Evolutionary conservation across 2,888 invertebrate genomes (phyloP), one percentile per base, ranked within the genome.

Genomic region (Zeuzera pyrina): DNA sequence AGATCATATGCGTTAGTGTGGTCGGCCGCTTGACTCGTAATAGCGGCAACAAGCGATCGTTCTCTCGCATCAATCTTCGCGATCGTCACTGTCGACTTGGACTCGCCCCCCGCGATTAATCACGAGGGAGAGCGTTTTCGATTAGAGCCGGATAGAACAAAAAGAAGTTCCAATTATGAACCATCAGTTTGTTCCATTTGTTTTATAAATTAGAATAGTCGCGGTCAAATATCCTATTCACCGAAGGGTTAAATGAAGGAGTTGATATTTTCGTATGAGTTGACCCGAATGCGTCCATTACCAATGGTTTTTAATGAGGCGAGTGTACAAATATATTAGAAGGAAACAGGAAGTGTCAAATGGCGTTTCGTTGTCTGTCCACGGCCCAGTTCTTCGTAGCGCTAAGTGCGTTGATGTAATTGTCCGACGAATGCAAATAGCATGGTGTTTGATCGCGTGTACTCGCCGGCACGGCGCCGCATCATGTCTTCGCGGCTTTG

Each of bases 341-440:
- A 67, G 77, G 77, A 77, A 76, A 79, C 79, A 73, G 83, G 81
- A 83, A 79, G 73, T 70, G 66, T 73, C 71, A 78, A 81, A 83
- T 79, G 72, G 81, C 60, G 61, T 79, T 83, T 77, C 70, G 72
- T 64, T 83, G 79, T 79, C 68, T 56, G 52, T 57, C 64, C 68
- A 65, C 74, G 76, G 73, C 69, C 73, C 73, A 77, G 76, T 78
- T 79, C 68, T 52, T 49, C 58, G 61, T 57, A 65, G 60, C 61
- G 67, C 62, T 79, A 79, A 81, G 81, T 79, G 81, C 71, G 55
- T 50, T 58, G 67, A 55, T 77, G 79, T 79, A 77, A 78, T 78
- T 78, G 78, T 73, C 61, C 66, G 64, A 45, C 45, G 63, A 71
- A 77, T 77, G 78, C 71, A 79, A 81, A 81, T 72, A 78, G 58